Percentiles rank a stretch among this genome's conserved stretches.
Evolutionary conservation across 2,888 invertebrate species (phyloP).

Genomic region (Bruchidius siliquastri): DNA sequence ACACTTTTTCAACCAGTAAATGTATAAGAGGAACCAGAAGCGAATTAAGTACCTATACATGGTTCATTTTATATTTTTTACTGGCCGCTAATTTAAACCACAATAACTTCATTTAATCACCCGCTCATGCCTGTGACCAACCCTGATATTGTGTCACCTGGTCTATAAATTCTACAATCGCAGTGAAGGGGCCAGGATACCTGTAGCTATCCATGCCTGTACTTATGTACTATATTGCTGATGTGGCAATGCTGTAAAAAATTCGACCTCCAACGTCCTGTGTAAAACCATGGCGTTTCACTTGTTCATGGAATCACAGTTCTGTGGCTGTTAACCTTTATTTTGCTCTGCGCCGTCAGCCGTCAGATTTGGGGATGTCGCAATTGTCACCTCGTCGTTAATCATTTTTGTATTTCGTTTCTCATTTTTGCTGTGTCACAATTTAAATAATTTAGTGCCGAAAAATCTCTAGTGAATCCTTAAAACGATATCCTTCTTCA

Average conservation of each 20-base stretch:
- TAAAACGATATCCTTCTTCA: background rate
- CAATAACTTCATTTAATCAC: too few species aligned
- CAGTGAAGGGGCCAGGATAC: too few species aligned
- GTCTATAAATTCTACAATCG: too few species aligned
- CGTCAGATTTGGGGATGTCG: background rate
- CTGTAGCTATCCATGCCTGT: too few species aligned
- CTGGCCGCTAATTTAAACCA: too few species aligned
- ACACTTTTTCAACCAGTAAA: too few species aligned
- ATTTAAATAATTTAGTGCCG: background rate
- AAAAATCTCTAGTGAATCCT: background rate
- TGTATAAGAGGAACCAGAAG: too few species aligned
- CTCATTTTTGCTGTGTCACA: background rate
- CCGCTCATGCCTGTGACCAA: too few species aligned
- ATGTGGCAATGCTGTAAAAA: background rate
- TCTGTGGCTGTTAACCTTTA: background rate
- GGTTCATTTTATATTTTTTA: too few species aligned
- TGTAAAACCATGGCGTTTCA: background rate
- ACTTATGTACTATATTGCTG: too few species aligned
- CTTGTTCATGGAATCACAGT: background rate
- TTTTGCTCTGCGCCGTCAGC: background rate
- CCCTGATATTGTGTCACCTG: too few species aligned
- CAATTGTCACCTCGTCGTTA: background rate
- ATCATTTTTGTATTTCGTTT: background rate
- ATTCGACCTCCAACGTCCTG: background rate
- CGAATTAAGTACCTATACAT: too few species aligned